These are phyloP conservation scores for Scatophagus argus DNA, from an alignment of 2,113 vertebrate species.

Conservation along the genomic window DNA sequence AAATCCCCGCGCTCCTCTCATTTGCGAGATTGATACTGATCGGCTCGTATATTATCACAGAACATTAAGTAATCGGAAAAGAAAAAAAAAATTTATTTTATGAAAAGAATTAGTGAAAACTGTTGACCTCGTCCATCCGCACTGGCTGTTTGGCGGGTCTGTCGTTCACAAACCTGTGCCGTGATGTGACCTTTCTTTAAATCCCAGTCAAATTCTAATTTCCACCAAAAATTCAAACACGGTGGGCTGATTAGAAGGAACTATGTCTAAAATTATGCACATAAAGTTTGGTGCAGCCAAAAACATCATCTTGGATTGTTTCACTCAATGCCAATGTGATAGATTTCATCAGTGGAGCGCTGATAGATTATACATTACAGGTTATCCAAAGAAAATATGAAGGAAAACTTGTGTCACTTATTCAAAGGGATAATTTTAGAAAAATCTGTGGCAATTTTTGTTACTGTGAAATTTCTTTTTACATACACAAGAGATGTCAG, in stretches of 20 bases:
- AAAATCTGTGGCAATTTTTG: neutral
- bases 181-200: neutral
- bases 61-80: neutral
- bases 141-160: neutral
- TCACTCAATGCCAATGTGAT: neutral
- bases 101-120: neutral
- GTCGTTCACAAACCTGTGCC: neutral
- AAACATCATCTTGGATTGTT: neutral
- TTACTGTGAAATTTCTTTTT: neutral
- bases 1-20: neutral
- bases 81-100: slow-evolving; percentile 4
- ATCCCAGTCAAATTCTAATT: neutral
- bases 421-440: neutral
- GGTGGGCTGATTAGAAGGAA: accelerated
- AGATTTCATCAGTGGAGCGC: neutral
- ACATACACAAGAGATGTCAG: neutral
- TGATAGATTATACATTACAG: neutral
- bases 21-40: neutral
- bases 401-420: neutral
- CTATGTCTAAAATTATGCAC: neutral
- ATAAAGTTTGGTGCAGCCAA: neutral
- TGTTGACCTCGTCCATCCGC: neutral
- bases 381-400: neutral
- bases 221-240: neutral
- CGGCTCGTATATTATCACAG: neutral